Evolutionary conservation across 2,888 invertebrate genomes (phyloP).

Genomic region (Nycteola revayana): DNA sequence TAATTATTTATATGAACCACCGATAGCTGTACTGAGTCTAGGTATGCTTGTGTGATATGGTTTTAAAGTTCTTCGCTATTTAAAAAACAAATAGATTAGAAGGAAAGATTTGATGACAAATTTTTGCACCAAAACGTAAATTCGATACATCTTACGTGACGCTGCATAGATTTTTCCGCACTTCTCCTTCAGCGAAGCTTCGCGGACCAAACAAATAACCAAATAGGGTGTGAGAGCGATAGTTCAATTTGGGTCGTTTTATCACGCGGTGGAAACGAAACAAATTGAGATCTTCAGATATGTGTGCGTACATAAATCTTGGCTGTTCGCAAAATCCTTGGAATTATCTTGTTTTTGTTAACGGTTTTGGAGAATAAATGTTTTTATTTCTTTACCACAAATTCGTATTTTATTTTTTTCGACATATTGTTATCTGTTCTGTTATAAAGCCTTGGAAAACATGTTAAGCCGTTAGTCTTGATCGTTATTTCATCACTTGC

Average conservation of each 20-base stretch:
- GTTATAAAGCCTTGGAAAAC: too few species aligned
- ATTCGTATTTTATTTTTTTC: too few species aligned
- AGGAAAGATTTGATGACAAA: too few species aligned
- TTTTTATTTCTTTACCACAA: conserved; percentile 7
- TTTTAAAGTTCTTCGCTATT: too few species aligned
- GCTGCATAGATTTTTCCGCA: conserved; percentile 2
- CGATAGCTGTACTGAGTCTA: too few species aligned
- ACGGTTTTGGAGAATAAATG: conserved; percentile 26
- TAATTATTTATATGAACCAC: too few species aligned
- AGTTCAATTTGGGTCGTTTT: conserved; percentile 33
- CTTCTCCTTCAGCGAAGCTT: conserved; percentile 19
- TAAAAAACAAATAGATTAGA: too few species aligned
- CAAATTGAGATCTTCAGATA: conserved; percentile 47
- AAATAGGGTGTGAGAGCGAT: conserved; percentile 30
- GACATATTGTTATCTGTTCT: too few species aligned
- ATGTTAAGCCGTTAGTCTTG: too few species aligned
- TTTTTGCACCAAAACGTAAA: too few species aligned
- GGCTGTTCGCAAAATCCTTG: conserved; percentile 29
- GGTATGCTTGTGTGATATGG: too few species aligned
- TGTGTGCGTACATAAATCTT: conserved; percentile 49
- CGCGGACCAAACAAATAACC: conserved; percentile 31
- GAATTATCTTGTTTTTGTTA: conserved; percentile 40
- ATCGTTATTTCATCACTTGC: too few species aligned
- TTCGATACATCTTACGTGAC: neutral
- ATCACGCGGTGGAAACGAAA: conserved; percentile 32